Evolutionary conservation across 2,797 vertebrate species (phyloP).

Genomic region (Pangasius sanitwongsei): DNA sequence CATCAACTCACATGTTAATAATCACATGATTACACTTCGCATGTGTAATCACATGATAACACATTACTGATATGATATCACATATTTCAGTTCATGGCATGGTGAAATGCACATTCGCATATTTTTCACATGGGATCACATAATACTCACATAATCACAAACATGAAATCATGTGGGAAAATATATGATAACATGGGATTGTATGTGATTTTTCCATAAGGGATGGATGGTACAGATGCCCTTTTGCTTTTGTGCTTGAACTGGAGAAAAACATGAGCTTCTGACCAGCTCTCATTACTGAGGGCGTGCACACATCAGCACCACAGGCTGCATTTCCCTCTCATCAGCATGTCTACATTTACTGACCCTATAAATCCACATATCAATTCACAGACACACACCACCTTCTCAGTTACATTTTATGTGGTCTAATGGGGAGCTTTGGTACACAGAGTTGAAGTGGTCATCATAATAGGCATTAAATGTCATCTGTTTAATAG

Average conservation of each 20-base stretch:
- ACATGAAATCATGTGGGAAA: background rate
- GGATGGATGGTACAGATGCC: background rate
- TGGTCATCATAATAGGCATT: slow-evolving; percentile 67
- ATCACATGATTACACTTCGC: background rate
- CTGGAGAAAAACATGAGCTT: slow-evolving; percentile 34
- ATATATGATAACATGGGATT: no score
- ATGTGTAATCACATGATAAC: background rate
- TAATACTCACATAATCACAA: background rate
- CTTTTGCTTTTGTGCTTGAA: background rate
- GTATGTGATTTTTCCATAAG: background rate
- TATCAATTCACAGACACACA: slow-evolving; percentile 72
- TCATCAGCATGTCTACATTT: slow-evolving; percentile 66
- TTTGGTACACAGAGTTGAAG: slow-evolving; percentile 63
- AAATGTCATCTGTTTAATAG: background rate
- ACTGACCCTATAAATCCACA: slow-evolving; percentile 73
- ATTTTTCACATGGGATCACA: background rate
- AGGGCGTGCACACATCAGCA: slow-evolving; percentile 29
- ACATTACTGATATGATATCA: background rate
- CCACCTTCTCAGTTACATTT: slow-evolving; percentile 34
- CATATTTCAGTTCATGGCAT: background rate
- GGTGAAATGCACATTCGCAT: background rate
- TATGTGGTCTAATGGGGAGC: slow-evolving; percentile 55
- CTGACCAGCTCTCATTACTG: slow-evolving; percentile 24
- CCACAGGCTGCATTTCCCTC: slow-evolving; percentile 53
- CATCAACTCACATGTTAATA: background rate